Conservation (phyloP, 2,797 vertebrate species). For the Glossophaga mutica region DNA sequence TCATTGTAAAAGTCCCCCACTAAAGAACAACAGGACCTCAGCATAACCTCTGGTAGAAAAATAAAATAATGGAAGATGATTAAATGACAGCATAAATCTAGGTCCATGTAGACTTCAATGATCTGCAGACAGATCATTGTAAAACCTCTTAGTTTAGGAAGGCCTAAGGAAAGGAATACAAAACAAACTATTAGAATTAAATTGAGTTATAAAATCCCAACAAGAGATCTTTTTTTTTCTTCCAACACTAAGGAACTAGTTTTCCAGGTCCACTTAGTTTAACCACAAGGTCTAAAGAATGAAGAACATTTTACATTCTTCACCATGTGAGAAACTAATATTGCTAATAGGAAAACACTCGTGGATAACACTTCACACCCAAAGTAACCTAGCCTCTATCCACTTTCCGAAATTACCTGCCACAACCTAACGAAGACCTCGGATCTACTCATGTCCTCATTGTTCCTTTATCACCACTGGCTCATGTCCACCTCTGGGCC, state of each 20-base stretch:
- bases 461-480: not conserved
- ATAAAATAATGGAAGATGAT: not conserved
- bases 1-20: slow-evolving; percentile 47
- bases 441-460: not conserved
- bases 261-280: not conserved
- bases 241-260: not conserved
- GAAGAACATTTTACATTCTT: not conserved
- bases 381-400: not conserved
- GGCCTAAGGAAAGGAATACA: not conserved
- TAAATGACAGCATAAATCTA: slow-evolving; percentile 25
- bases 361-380: not conserved
- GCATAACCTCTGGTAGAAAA: slow-evolving; percentile 16
- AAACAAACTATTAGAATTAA: slow-evolving; percentile 32
- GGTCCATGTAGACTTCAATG: slow-evolving; percentile 2
- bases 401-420: not conserved
- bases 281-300: not conserved
- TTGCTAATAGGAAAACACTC: not conserved
- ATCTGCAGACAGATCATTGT: not conserved
- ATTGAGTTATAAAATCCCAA: not conserved
- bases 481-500: not conserved
- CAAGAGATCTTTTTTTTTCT: not conserved
- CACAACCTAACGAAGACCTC: not conserved
- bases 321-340: not conserved
- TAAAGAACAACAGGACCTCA: slow-evolving; percentile 48
- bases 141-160: slow-evolving; percentile 7